A percentile compares a stretch with the other conserved stretches of the same genome.
Conservation (phyloP, 2,113 vertebrate species). For the Anoplopoma fimbria region DNA sequence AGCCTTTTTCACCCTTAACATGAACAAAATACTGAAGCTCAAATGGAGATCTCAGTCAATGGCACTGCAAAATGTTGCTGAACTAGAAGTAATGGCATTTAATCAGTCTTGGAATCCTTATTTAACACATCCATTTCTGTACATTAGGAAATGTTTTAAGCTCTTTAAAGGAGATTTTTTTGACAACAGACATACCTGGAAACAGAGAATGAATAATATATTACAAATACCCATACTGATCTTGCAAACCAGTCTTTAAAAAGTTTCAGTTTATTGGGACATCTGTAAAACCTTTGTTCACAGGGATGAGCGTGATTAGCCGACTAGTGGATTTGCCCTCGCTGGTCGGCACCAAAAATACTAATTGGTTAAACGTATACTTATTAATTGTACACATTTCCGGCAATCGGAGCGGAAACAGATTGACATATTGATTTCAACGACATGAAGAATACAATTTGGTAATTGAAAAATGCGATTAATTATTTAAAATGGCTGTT, state of each 20-base stretch:
- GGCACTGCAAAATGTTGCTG: not conserved
- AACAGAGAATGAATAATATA: not conserved
- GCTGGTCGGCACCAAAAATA: not conserved
- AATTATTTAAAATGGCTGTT: too few relatives aligned
- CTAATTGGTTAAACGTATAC: not conserved
- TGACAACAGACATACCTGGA: not conserved
- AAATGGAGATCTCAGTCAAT: not conserved
- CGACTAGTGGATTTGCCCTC: not conserved
- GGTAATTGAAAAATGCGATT: too few relatives aligned
- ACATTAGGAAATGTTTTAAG: not conserved
- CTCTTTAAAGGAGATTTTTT: not conserved
- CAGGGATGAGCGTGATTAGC: too few relatives aligned
- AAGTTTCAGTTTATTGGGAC: not conserved
- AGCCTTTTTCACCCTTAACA: not conserved
- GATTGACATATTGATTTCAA: too few relatives aligned
- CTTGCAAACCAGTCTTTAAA: not conserved
- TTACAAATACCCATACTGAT: not conserved
- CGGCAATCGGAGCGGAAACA: too few relatives aligned
- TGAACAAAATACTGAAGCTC: slow-evolving; percentile 9
- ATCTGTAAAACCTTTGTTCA: not conserved
- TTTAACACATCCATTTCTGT: not conserved
- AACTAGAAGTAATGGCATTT: not conserved
- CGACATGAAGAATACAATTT: too few relatives aligned
- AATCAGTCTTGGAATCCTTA: not conserved
- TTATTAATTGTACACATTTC: not conserved